Base-by-base conservation (phyloP, 2,797 vertebrate species). In the Anguilla anguilla region DNA sequence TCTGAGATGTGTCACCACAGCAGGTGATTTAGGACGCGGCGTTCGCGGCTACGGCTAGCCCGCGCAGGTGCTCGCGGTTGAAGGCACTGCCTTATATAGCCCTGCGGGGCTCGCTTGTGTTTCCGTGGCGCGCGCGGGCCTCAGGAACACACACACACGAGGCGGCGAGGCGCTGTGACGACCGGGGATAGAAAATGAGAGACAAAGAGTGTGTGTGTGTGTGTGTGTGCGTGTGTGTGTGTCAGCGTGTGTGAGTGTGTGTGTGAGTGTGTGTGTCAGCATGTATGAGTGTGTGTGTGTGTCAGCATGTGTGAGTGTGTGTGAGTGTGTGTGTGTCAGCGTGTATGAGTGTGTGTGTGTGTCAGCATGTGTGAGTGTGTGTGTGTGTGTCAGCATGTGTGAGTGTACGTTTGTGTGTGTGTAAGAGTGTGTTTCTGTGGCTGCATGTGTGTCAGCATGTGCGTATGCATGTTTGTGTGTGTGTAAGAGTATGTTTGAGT, bases 11-110 rank as follows among this genome's bases (percentile, higher is more conserved):
- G 87, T 88, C 87, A 59, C 84, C 53, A 88, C 84, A 85, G 51
- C 81, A 77, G 79, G 87, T 88, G 84, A 88, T 88, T 85, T 86
- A 88, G 57, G 57, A 28, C 72, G 46, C 55, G 35, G 74, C 15
- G 61, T 35, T 35, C 35, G 35, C 35, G 35, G 35, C 35, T 35
- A 35, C 61, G 4, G 61, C n/a, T 3, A 22, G 67, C 35, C 43
- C 55, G 19, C 17, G 46, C 13, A 13, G 72, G 49, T 55, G 35
- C 11, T 15, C 84, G 5, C n/a, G 69, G 69, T 74, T 77, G 61
- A 43, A 46, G 69, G 72, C n/a, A 84, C 77, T 51, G 72, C 87
- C 84, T 88, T 85, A 88, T 86, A 86, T 67, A 86, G 84, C 55
- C 77, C 15, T 31, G 53, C 49, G 6, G 10, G 15, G n/a, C 39